Evolutionary conservation across 2,797 vertebrate genomes (phyloP).

Genomic region (Oreortyx pictus): DNA sequence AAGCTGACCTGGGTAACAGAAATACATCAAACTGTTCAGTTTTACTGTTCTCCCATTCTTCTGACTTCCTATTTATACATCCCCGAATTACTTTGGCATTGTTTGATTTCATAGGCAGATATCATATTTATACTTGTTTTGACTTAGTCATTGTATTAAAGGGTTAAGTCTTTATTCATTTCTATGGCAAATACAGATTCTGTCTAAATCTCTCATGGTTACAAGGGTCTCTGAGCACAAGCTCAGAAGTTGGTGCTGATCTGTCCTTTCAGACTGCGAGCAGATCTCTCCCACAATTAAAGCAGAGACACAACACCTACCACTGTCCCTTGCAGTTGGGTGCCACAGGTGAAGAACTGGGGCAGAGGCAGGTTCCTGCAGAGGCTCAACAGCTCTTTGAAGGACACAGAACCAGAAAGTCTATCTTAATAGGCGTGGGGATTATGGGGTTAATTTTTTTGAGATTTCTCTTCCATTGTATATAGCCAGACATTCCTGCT

Average conservation of each 20-base stretch:
- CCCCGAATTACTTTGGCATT: not conserved
- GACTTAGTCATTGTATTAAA: not conserved
- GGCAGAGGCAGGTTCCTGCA: rapidly evolving
- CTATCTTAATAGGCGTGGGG: not conserved
- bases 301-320: not conserved
- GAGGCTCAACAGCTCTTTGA: not conserved
- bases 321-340: not conserved
- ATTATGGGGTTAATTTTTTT: not conserved
- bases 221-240: not conserved
- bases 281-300: not conserved
- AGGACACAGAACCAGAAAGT: not conserved
- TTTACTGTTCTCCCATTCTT: not conserved
- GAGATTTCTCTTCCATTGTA: not conserved
- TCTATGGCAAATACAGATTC: not conserved
- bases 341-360: not conserved
- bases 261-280: not conserved
- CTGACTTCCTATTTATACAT: not conserved
- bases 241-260: not conserved
- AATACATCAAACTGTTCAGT: not conserved
- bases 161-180: not conserved
- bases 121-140: not conserved
- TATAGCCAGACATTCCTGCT: not conserved
- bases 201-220: not conserved
- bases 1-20: not conserved
- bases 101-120: not conserved